These are phyloP conservation scores for Acipenser oxyrinchus DNA, from an alignment of 2,797 vertebrate genomes.

Conservation along the genomic window DNA sequence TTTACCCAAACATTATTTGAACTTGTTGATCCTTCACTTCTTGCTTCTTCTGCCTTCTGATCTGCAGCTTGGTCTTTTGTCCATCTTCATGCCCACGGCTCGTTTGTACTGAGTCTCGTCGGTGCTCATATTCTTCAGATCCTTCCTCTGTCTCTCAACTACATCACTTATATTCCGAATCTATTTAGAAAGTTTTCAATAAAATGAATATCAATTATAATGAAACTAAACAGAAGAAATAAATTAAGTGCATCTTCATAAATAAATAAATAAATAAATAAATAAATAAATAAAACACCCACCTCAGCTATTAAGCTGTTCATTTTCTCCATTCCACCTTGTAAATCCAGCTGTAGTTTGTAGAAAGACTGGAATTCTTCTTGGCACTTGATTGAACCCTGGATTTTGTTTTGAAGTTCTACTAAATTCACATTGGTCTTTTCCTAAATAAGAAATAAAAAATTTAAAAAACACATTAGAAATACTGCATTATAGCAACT, in stretches of 20 bases:
- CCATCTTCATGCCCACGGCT: slow-evolving; percentile 50
- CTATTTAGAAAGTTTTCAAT: slow-evolving; percentile 25
- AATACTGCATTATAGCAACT: too few species aligned
- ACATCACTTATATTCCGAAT: slow-evolving; percentile 37
- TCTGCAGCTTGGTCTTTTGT: slow-evolving; percentile 60
- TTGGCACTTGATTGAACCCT: slow-evolving; percentile 40
- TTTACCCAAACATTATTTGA: slow-evolving; percentile 37
- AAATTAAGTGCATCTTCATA: too few species aligned
- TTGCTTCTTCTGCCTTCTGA: slow-evolving; percentile 55
- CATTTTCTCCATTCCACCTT: slow-evolving; percentile 51
- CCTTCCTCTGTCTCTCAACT: slow-evolving; percentile 56
- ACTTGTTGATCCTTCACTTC: slow-evolving; percentile 58
- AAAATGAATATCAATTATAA: too few species aligned
- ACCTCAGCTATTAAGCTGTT: slow-evolving; percentile 55
- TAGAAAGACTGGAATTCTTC: slow-evolving; percentile 46
- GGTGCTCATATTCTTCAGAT: slow-evolving; percentile 49
- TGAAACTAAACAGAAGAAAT: too few species aligned
- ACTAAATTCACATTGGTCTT: slow-evolving; percentile 45
- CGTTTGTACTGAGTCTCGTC: slow-evolving; percentile 57
- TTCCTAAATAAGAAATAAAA: slow-evolving; percentile 27
- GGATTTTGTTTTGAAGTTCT: slow-evolving; percentile 55
- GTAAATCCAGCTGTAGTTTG: slow-evolving; percentile 57
- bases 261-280: too few species aligned
- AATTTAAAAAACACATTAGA: too few species aligned
- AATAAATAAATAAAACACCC: background rate